These are phyloP conservation scores for human DNA, from an alignment of 2,113 vertebrate genomes.

Conservation along the genomic window DNA sequence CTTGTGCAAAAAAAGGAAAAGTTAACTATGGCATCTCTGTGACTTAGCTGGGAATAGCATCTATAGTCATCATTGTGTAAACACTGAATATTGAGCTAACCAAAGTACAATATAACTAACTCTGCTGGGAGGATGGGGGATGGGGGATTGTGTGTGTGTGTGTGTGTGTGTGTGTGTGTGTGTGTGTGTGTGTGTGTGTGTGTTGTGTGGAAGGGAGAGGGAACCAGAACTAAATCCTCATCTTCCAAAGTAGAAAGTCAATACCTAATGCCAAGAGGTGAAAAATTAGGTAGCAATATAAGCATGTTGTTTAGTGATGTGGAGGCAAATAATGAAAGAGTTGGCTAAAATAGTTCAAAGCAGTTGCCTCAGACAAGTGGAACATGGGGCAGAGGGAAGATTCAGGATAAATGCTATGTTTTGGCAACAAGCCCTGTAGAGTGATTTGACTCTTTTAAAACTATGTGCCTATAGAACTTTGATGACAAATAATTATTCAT, in stretches of 20 bases:
- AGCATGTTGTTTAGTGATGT: not conserved
- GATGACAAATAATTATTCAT: not conserved
- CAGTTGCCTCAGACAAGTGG: not conserved
- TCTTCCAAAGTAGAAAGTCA: not conserved
- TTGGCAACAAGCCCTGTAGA: not conserved
- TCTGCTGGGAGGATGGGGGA: accelerated
- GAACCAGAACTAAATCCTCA: not conserved
- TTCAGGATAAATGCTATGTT: not conserved
- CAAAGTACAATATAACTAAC: not conserved
- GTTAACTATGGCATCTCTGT: not conserved
- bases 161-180: not conserved
- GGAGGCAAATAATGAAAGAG: not conserved
- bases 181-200: not conserved
- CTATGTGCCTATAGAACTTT: not conserved
- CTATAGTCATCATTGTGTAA: not conserved
- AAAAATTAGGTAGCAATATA: not conserved
- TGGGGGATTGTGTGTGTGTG: not conserved
- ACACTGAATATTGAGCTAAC: not conserved
- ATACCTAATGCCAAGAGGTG: not conserved
- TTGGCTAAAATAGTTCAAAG: not conserved
- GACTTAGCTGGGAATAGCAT: not conserved
- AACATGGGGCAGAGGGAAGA: not conserved
- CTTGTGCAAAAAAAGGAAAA: not conserved
- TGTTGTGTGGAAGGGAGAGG: not conserved
- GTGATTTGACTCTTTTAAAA: not conserved